Conservation (phyloP, 2,113 vertebrate genomes). For the Ornithorhynchus anatinus region DNA sequence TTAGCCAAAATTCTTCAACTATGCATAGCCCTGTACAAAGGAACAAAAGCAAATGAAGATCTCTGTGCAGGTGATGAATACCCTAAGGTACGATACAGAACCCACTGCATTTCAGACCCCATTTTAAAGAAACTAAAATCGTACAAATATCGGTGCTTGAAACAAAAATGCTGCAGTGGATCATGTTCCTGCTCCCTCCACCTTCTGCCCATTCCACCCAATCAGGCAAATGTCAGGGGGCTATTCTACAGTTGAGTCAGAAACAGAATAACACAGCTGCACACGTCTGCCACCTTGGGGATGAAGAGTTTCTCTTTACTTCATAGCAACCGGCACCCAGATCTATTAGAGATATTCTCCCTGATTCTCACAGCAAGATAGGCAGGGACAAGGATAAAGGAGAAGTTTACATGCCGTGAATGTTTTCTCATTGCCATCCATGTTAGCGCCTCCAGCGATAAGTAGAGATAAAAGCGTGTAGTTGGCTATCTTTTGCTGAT, state of each 20-base stretch:
- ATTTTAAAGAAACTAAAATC: conserved; percentile 8
- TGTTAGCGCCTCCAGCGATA: not conserved
- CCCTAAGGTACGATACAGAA: not conserved
- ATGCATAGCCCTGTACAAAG: not conserved
- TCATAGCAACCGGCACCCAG: not conserved
- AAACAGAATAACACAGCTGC: conserved; percentile 2
- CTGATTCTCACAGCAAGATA: not conserved
- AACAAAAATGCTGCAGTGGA: not conserved
- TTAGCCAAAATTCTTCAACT: conserved; percentile 4
- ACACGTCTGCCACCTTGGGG: not conserved
- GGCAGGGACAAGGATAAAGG: not conserved
- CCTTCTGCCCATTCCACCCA: conserved; percentile 6
- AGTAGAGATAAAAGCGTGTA: not conserved
- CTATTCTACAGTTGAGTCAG: not conserved
- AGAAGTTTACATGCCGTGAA: not conserved
- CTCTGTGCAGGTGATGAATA: not conserved
- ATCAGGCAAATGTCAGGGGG: conserved; percentile 18
- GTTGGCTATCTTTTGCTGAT: not conserved
- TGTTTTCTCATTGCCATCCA: not conserved
- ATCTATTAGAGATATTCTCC: not conserved
- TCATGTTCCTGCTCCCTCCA: not conserved
- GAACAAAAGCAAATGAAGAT: not conserved
- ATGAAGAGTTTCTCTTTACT: not conserved
- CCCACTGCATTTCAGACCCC: not conserved
- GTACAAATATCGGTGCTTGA: conserved; percentile 18